Evolutionary conservation across 2,113 vertebrate genomes (phyloP).

Genomic region (Brachionichthys hirsutus): DNA sequence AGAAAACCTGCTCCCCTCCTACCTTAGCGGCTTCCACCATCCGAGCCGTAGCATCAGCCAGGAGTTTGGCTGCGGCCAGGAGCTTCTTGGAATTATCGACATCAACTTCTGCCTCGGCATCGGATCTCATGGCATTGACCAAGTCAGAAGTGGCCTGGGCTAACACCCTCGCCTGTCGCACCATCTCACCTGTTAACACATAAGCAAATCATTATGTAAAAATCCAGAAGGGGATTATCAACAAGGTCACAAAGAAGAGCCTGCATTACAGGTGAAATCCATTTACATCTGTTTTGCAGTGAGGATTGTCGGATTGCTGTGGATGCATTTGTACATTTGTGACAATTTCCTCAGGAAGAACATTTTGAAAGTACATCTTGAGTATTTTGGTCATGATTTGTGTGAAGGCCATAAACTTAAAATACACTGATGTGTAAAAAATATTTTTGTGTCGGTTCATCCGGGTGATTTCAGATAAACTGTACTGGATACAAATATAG

Average conservation of each 20-base stretch:
- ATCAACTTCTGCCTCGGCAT: constrained; percentile 95
- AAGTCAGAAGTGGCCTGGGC: constrained; percentile 97
- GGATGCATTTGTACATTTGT: too few species aligned
- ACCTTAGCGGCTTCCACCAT: constrained; percentile 99
- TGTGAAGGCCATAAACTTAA: too few species aligned
- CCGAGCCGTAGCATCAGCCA: constrained; percentile 96
- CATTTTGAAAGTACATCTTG: too few species aligned
- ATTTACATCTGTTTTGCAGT: too few species aligned
- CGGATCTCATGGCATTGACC: constrained; percentile 96
- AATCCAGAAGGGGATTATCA: neutral
- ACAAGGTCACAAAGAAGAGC: neutral
- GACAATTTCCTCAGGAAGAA: too few species aligned
- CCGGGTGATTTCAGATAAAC: too few species aligned
- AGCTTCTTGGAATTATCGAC: constrained; percentile 99
- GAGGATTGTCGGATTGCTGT: too few species aligned
- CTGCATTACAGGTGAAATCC: neutral
- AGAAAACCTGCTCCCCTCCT: constrained; percentile 13
- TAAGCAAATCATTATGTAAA: constrained; percentile 3
- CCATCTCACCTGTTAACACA: constrained; percentile 90
- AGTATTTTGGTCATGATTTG: too few species aligned
- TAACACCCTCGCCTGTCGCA: constrained; percentile 94
- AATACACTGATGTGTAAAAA: too few species aligned
- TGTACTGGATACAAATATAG: too few species aligned
- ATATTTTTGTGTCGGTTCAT: too few species aligned
- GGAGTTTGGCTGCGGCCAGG: constrained; percentile 92